Percentiles rank a stretch among this genome's conserved stretches.
These are phyloP conservation scores for Mesoclemmys tuberculata DNA, from an alignment of 2,113 vertebrate genomes.

Conservation along the genomic window DNA sequence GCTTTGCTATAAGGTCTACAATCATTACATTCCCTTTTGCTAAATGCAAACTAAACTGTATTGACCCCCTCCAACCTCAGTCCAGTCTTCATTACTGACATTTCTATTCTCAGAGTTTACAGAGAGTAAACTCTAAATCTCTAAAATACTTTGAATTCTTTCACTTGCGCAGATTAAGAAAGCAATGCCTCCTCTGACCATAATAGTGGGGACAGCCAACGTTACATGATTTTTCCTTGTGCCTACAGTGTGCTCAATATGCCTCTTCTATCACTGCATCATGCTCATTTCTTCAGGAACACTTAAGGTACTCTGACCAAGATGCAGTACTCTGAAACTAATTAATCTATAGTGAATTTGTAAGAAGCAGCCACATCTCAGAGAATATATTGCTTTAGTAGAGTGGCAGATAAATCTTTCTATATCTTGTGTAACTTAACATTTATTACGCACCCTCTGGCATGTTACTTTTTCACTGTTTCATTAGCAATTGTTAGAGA, in stretches of 20 bases:
- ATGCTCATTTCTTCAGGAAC: background rate
- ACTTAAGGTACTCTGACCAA: constrained; percentile 43
- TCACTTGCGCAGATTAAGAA: background rate
- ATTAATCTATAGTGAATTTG: constrained; percentile 53
- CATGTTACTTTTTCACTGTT: constrained; percentile 44
- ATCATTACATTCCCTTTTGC: background rate
- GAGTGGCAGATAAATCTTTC: constrained; percentile 56
- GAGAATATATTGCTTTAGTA: constrained; percentile 37
- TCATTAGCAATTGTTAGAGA: constrained; percentile 48
- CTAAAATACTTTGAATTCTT: background rate
- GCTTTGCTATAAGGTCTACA: background rate
- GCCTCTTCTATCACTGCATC: background rate
- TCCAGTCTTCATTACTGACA: background rate
- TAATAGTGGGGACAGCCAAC: background rate
- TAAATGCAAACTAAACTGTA: background rate
- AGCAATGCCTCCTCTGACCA: background rate
- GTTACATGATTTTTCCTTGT: background rate
- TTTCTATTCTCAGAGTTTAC: background rate
- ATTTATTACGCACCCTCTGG: constrained; percentile 45
- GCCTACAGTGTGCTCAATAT: background rate
- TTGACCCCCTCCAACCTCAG: no score
- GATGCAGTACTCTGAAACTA: constrained; percentile 39
- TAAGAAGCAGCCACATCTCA: constrained; percentile 58
- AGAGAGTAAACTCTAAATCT: background rate
- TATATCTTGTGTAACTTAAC: constrained; percentile 45